A percentile compares a stretch with the other conserved stretches of the same genome.
phyloP scores from a whole-genome alignment of 2,113 vertebrate species.

The Tragelaphus imberbis region DNA sequence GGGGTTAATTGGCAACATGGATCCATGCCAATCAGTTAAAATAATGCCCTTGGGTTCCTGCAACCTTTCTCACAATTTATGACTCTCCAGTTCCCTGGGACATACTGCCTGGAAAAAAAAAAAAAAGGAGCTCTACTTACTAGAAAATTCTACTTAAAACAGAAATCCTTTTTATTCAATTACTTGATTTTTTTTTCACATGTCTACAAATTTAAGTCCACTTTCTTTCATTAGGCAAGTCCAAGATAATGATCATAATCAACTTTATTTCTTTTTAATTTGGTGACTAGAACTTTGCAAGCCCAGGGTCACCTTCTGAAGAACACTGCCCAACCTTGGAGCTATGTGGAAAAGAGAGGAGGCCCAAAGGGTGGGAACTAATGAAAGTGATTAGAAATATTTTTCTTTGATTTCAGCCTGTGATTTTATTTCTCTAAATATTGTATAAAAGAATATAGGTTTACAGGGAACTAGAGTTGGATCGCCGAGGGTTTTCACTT shows the following conservation, averaged over 20 bases:
- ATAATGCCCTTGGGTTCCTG: not conserved
- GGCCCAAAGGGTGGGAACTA: not conserved
- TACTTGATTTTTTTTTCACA: not conserved
- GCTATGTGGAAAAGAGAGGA: not conserved
- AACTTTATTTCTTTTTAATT: conserved; percentile 28
- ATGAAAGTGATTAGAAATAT: not conserved
- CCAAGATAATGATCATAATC: not conserved
- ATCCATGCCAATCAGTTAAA: not conserved
- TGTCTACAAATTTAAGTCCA: not conserved
- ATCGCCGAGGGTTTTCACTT: not conserved
- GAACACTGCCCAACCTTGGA: not conserved
- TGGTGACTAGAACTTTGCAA: not conserved
- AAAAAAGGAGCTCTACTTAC: not conserved
- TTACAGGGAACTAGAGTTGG: not conserved
- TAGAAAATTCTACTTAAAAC: conserved; percentile 24
- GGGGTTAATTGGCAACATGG: conserved; percentile 12
- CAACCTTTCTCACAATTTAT: conserved; percentile 17
- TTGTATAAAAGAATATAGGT: not conserved
- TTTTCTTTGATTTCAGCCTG: not conserved
- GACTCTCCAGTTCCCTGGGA: not conserved
- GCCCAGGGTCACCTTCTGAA: not conserved
- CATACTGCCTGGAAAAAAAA: not conserved
- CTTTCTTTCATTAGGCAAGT: not conserved
- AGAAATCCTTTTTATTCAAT: not conserved
- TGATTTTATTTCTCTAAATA: conserved; percentile 4